These are phyloP conservation scores for Drosophila infuscata DNA, from an alignment of 2,888 invertebrate genomes.

Conservation along the genomic window DNA sequence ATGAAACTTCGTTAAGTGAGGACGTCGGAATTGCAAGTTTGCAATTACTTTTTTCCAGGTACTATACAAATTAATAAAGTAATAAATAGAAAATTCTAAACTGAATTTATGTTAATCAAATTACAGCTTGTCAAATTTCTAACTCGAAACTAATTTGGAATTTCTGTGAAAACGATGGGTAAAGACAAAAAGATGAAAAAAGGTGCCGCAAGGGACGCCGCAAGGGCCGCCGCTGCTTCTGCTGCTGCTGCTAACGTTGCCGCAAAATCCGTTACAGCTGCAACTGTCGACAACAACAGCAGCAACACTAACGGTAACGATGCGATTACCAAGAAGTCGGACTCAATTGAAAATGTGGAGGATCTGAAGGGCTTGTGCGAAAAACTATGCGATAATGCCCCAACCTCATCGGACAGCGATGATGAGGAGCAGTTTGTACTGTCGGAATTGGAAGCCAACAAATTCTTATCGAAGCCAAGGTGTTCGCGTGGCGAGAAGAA, in stretches of 20 bases:
- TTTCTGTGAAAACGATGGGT: conserved; percentile 38
- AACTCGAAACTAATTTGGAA: conserved; percentile 13
- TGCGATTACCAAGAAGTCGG: background rate
- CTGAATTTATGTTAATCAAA: conserved; percentile 23
- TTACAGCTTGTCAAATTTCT: conserved; percentile 25
- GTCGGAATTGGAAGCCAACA: background rate
- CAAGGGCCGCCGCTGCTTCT: too few species aligned
- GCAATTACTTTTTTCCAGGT: background rate
- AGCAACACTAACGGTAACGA: background rate
- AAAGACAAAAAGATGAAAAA: conserved; percentile 52
- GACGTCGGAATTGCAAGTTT: background rate
- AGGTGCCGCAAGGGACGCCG: conserved; percentile 11
- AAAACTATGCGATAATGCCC: background rate
- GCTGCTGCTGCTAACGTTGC: background rate
- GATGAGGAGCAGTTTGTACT: conserved; percentile 3
- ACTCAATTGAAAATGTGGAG: conserved; percentile 7
- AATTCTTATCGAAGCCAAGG: background rate
- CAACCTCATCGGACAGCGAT: conserved; percentile 31
- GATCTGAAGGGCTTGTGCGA: conserved; percentile 31
- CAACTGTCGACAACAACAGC: conserved; percentile 1
- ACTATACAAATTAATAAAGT: background rate
- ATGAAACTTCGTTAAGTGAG: background rate
- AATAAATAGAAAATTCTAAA: background rate
- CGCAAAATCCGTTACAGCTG: background rate
- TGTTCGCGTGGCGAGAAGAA: conserved; percentile 66